Conservation (phyloP, 2,113 vertebrate species). For the Syrmaticus mikado region DNA sequence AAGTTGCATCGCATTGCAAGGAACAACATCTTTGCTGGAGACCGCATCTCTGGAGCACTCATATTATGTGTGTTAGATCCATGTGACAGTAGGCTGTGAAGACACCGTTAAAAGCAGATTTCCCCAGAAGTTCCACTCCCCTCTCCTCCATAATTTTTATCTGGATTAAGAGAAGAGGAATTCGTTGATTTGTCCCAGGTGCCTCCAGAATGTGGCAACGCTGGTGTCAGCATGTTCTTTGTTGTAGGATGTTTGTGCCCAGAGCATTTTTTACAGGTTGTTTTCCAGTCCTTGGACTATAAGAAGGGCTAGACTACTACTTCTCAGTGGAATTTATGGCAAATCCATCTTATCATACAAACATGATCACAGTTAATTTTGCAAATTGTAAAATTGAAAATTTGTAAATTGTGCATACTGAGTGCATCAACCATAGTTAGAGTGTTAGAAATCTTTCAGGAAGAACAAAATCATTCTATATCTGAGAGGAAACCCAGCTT, state of each 20-base stretch:
- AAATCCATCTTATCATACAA: background rate
- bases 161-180: background rate
- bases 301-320: background rate
- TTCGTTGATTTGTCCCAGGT: background rate
- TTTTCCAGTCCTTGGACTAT: background rate
- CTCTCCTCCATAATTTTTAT: background rate
- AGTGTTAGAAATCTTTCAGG: background rate
- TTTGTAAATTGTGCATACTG: background rate
- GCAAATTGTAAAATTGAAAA: too few relatives aligned
- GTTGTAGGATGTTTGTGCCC: background rate
- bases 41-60: background rate
- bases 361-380: background rate
- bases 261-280: background rate
- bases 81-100: background rate
- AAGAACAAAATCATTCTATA: background rate
- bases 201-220: background rate
- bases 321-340: background rate
- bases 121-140: background rate
- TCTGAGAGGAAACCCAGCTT: background rate
- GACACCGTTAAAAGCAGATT: background rate
- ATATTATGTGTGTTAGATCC: background rate
- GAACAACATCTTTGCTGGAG: background rate
- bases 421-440: background rate
- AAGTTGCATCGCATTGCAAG: background rate
- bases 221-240: background rate